A percentile compares a stretch with the other conserved stretches of the same genome.
phyloP scores from a whole-genome alignment of 2,113 vertebrate species.

The Hippocampus guttulatus region DNA sequence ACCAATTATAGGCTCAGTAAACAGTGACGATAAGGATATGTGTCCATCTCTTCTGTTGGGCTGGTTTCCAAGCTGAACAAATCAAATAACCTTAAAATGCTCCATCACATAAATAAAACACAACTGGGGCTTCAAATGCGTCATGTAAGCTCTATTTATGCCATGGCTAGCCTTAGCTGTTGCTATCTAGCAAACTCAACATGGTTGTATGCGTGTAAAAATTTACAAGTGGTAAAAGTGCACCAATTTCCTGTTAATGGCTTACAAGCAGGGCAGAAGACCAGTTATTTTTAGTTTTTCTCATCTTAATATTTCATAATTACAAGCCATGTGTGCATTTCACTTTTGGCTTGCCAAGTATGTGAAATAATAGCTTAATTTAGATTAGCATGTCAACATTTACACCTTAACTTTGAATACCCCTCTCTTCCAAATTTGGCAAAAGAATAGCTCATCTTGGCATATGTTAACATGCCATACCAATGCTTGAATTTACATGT shows the following conservation, averaged over 20 bases:
- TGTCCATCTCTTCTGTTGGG: neutral
- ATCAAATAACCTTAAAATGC: neutral
- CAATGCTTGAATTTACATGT: neutral
- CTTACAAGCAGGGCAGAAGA: too few species aligned
- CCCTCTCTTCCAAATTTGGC: neutral
- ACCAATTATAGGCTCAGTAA: conserved; percentile 19
- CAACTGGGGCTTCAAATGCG: neutral
- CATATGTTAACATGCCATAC: neutral
- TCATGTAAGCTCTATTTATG: neutral
- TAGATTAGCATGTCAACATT: neutral
- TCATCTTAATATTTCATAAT: too few species aligned
- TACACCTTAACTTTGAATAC: neutral
- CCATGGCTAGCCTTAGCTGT: neutral
- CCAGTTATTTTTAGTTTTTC: too few species aligned
- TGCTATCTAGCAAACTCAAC: neutral
- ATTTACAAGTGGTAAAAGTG: too few species aligned
- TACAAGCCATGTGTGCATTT: too few species aligned
- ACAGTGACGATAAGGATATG: conserved; percentile 14
- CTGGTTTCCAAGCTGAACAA: neutral
- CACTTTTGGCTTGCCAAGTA: too few species aligned
- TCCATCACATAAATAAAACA: neutral
- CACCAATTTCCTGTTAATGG: too few species aligned
- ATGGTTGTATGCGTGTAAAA: neutral
- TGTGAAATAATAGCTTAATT: too few species aligned
- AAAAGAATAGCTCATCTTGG: neutral